These are phyloP conservation scores for Sebastes kiyomatsui DNA, from an alignment of 2,797 vertebrate species.

Conservation along the genomic window DNA sequence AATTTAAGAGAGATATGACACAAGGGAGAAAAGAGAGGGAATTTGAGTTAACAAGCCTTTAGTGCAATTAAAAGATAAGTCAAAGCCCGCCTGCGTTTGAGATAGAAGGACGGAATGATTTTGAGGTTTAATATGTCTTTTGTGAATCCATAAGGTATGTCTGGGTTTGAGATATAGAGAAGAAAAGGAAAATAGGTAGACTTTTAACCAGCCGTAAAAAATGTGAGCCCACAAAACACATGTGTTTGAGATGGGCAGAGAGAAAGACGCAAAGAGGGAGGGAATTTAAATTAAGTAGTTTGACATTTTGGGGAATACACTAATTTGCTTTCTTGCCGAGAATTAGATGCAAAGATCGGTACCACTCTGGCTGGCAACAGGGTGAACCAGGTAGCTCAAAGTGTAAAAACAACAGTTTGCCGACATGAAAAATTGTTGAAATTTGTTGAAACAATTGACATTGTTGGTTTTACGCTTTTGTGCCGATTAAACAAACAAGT, in stretches of 20 bases:
- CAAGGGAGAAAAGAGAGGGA: constrained; percentile 22
- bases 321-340: not conserved
- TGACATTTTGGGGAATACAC: not conserved
- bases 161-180: constrained; percentile 34
- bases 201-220: constrained; percentile 18
- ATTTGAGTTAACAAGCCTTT: constrained; percentile 50
- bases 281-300: not conserved
- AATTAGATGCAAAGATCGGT: not conserved
- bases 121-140: constrained; percentile 41
- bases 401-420: too few relatives aligned
- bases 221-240: constrained; percentile 21
- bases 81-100: constrained; percentile 17
- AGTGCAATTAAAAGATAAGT: constrained; percentile 71
- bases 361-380: too few relatives aligned
- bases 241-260: not conserved
- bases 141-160: constrained; percentile 31
- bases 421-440: too few relatives aligned
- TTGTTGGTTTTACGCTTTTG: not conserved
- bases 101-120: constrained; percentile 32
- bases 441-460: too few relatives aligned
- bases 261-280: not conserved
- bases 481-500: not conserved
- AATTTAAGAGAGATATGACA: constrained; percentile 42
- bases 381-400: too few relatives aligned
- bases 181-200: constrained; percentile 11